phyloP scores from a whole-genome alignment of 1,140 invertebrate species.

The Macrosteles quadrilineatus region DNA sequence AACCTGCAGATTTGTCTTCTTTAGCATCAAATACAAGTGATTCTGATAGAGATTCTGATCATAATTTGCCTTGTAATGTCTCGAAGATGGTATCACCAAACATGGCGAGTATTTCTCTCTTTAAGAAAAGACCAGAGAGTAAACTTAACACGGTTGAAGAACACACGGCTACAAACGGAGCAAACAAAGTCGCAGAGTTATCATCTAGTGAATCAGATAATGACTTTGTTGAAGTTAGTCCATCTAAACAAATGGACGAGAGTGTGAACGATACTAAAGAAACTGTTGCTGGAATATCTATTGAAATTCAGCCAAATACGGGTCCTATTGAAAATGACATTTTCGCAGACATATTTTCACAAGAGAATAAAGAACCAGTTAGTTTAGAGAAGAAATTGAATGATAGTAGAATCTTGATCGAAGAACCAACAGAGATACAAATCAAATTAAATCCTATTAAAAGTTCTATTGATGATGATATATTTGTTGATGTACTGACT shows the following conservation, averaged over 20 bases:
- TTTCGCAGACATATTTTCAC: constrained; percentile 29
- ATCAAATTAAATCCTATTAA: too few relatives aligned
- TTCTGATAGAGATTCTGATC: not conserved
- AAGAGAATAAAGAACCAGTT: constrained; percentile 38
- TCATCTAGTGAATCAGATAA: constrained; percentile 41
- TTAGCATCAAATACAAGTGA: not conserved
- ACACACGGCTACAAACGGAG: constrained; percentile 40
- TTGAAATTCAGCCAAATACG: constrained; percentile 36
- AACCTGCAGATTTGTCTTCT: not conserved
- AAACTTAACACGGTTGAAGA: not conserved
- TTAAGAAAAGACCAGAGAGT: constrained; percentile 38
- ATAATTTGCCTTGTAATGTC: constrained; percentile 9
- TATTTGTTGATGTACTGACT: constrained; percentile 50
- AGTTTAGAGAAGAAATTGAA: too few relatives aligned
- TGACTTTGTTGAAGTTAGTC: constrained; percentile 28
- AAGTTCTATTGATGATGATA: constrained; percentile 46
- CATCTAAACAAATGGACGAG: not conserved
- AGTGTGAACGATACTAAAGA: not conserved
- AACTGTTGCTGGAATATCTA: constrained; percentile 48
- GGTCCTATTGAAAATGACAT: constrained; percentile 14
- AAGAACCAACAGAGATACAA: too few relatives aligned
- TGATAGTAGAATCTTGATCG: too few relatives aligned
- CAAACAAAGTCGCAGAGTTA: constrained; percentile 1
- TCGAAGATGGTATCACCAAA: not conserved
- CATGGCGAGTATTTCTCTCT: not conserved